Conservation (phyloP, 2,113 vertebrate species). For the Alaudala cheleensis region DNA sequence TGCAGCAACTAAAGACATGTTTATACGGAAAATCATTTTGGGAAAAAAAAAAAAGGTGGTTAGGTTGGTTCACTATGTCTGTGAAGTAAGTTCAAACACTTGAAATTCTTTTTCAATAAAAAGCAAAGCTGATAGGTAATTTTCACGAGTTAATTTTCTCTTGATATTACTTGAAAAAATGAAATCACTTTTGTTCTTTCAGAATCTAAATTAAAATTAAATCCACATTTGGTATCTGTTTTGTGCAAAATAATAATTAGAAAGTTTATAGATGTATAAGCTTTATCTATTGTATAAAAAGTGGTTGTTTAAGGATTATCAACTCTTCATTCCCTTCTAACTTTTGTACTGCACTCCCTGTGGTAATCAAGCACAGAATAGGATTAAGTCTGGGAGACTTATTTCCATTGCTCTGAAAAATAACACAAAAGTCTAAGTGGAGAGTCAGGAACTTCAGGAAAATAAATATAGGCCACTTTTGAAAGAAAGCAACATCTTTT, state of each 20-base stretch:
- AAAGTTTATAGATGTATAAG: background rate
- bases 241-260: background rate
- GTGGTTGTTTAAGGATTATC: background rate
- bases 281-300: background rate
- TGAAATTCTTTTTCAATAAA: background rate
- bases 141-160: background rate
- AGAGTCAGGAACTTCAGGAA: background rate
- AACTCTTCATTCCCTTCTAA: background rate
- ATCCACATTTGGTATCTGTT: background rate
- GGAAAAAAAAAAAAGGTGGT: background rate
- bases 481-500: background rate
- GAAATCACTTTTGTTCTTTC: background rate
- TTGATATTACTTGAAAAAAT: background rate
- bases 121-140: background rate
- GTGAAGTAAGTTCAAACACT: background rate
- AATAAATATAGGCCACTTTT: background rate
- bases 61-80: background rate
- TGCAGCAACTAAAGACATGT: background rate
- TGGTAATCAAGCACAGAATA: background rate
- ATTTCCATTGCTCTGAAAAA: background rate
- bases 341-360: background rate
- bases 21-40: background rate
- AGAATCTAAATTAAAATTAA: constrained; percentile 5
- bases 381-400: background rate
- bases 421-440: background rate